Conservation (phyloP, 2,888 invertebrate species). For the Lottia gigantea region DNA sequence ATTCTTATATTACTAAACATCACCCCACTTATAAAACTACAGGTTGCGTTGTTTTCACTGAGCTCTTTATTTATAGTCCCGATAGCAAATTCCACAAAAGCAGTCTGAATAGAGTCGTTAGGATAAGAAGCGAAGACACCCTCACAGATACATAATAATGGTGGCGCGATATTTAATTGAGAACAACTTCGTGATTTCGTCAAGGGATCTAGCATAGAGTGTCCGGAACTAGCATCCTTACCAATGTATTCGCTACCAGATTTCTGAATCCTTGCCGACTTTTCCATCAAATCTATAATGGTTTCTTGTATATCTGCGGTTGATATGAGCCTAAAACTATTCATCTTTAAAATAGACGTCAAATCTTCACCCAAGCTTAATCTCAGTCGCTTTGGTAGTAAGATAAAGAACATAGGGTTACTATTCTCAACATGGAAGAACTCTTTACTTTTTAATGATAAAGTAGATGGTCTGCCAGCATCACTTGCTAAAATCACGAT, state of each 20-base stretch:
- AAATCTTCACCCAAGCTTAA: background rate
- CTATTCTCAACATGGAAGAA: constrained; percentile 18
- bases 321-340: background rate
- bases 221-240: background rate
- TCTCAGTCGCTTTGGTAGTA: constrained; percentile 11
- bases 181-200: constrained; percentile 5
- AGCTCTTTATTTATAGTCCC: constrained; percentile 16
- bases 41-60: background rate
- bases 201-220: background rate
- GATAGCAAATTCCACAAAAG: constrained; percentile 18
- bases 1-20: constrained; percentile 19
- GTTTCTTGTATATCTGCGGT: background rate
- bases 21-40: constrained; percentile 12
- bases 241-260: background rate
- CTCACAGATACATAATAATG: constrained; percentile 22
- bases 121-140: constrained; percentile 13
- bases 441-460: constrained; percentile 12
- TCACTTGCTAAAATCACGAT: constrained; percentile 17
- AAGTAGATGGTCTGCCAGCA: constrained; percentile 11
- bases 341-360: background rate
- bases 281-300: background rate
- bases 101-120: constrained; percentile 20
- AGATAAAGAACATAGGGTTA: constrained; percentile 17
- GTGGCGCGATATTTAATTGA: constrained; percentile 11
- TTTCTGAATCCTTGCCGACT: too few species aligned